Base-by-base conservation (phyloP, 2,888 invertebrate genomes). In the Esperia sulphurella region DNA sequence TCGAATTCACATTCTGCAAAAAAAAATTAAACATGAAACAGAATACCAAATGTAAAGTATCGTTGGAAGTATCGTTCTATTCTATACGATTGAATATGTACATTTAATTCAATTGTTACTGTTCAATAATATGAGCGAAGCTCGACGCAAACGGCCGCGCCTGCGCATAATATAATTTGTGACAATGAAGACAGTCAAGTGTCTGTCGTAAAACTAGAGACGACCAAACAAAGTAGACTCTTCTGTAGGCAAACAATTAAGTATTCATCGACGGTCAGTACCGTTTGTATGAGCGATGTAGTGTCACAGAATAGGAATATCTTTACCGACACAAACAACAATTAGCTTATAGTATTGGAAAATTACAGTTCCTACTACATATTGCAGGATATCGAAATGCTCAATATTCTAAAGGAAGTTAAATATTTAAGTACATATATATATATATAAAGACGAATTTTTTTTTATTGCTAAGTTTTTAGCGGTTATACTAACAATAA, bases 171-270 rank as follows among this genome's bases (percentile, higher is more conserved):
- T 71, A 73, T 72, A 67, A 81, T 78, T n/a, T 77, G 75, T 77
- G 75, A 83, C 83, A 81, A 81, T 80, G 75, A 76, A 79, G 75
- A 75, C 73, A 79, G 79, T 74, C 75, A 82, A 81, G 78, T 75
- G 80, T 82, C 79, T 81, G 73, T 79, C 83, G 82, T 83, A 84
- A 83, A 83, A 82, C 76, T 78, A 77, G 70, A 78, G 70, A 77
- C 72, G 69, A 67, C 65, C 67, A 74, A 70, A 81, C 74, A 82
- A 78, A 78, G 75, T 78, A 74, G 71, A 71, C 69, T 75, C 79
- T 81, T 79, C 79, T 81, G 80, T 75, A 71, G 72, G 61, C 71
- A 77, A 69, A 77, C 78, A 77, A 84, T 85, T 76, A 80, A 65
- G 75, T 79, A 81, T 82, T 81, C 81, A 78, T 71, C 65, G 63